These are phyloP conservation scores for Alentia gelatinosa DNA, from an alignment of 2,888 invertebrate genomes.

Conservation along the genomic window DNA sequence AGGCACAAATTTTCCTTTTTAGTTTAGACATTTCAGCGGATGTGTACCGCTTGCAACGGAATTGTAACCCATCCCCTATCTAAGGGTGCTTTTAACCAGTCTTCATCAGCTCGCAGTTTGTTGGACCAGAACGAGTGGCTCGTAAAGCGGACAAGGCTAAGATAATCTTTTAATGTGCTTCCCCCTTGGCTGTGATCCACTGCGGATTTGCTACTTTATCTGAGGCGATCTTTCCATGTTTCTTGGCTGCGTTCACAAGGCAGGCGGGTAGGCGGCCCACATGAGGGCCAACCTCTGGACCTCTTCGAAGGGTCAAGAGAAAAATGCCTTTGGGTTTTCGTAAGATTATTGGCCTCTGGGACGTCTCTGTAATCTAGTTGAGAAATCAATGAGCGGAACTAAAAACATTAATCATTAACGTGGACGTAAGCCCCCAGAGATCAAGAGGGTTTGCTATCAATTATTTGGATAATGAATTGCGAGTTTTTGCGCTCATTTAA, in stretches of 20 bases:
- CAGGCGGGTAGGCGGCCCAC: not conserved
- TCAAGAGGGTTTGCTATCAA: conserved; percentile 30
- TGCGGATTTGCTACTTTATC: not conserved
- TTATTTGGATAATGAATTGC: conserved; percentile 17
- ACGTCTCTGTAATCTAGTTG: conserved; percentile 12
- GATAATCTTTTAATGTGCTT: not conserved
- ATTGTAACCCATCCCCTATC: no score
- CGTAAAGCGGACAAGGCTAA: not conserved
- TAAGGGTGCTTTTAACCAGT: no score
- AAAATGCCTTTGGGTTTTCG: not conserved
- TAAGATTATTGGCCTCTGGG: not conserved
- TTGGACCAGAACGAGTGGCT: no score
- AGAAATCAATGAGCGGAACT: not conserved
- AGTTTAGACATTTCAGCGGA: no score
- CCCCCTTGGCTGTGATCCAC: not conserved
- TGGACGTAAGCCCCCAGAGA: conserved; percentile 15
- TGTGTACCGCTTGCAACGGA: no score
- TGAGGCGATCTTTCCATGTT: not conserved
- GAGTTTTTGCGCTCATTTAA: not conserved
- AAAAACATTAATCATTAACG: conserved; percentile 9
- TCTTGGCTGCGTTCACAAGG: not conserved
- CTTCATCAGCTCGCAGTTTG: no score
- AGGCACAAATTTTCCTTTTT: no score
- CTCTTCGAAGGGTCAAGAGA: not conserved
- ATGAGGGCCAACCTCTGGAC: not conserved